Conservation (phyloP, 2,888 invertebrate genomes). For the Chalcosyrphus nemorum region DNA sequence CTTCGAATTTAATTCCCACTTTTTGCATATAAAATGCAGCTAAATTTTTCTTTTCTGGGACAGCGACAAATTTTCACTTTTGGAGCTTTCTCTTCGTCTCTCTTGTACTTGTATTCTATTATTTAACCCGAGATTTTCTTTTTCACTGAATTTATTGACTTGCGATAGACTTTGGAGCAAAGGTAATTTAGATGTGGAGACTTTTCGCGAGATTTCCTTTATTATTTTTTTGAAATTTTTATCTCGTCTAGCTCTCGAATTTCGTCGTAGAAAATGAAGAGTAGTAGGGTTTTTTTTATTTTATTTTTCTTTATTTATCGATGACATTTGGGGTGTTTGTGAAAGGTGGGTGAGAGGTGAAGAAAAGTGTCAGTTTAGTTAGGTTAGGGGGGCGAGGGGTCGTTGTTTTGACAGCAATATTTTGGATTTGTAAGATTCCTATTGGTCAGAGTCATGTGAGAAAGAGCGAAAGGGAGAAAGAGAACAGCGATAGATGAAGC, state of each 20-base stretch:
- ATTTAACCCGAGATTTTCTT: no score
- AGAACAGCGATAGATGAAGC: background rate
- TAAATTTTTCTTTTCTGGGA: background rate
- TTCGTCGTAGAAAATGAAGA: constrained; percentile 50
- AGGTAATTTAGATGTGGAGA: constrained; percentile 16
- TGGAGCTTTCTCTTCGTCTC: constrained; percentile 44
- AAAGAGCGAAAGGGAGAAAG: background rate
- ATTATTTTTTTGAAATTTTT: constrained; percentile 19
- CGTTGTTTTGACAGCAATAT: constrained; percentile 64
- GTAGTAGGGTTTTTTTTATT: constrained; percentile 27
- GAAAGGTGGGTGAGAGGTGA: no score
- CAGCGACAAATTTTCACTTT: constrained; percentile 49
- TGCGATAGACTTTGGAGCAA: background rate
- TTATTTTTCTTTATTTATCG: constrained; percentile 26
- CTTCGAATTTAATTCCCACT: background rate
- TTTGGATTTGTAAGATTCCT: constrained; percentile 64
- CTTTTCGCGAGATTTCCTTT: constrained; percentile 1
- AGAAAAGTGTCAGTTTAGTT: constrained; percentile 21
- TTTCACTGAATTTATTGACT: no score
- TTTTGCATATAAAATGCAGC: constrained; percentile 2
- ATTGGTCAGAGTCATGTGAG: constrained; percentile 32
- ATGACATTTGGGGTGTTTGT: constrained; percentile 40
- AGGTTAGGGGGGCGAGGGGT: background rate
- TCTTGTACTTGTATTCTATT: background rate
- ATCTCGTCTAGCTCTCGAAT: constrained; percentile 38